These are phyloP conservation scores for Chlamydotis undulata DNA, from an alignment of 2,113 vertebrate genomes.

Conservation along the genomic window DNA sequence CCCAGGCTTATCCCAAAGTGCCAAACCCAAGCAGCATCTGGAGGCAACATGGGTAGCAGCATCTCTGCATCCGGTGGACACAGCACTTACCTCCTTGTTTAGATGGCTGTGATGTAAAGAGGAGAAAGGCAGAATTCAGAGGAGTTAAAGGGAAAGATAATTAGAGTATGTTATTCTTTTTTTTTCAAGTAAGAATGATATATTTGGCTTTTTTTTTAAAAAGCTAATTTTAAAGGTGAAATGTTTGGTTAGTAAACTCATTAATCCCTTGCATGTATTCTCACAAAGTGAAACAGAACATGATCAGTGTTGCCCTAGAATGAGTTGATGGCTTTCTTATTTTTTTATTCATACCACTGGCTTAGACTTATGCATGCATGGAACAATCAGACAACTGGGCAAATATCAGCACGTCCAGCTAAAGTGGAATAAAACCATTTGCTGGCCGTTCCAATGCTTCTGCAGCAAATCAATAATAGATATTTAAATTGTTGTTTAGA, in stretches of 20 bases:
- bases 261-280: neutral
- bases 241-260: neutral
- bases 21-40: neutral
- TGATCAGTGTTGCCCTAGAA: neutral
- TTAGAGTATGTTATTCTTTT: neutral
- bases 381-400: neutral
- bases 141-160: neutral
- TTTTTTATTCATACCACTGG: neutral
- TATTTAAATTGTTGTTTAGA: conserved; percentile 11
- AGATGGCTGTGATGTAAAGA: neutral
- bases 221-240: neutral
- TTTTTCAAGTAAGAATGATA: neutral
- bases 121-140: neutral
- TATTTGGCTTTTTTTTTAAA: neutral
- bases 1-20: neutral
- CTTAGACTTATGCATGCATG: neutral
- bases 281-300: neutral
- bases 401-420: conserved; percentile 16
- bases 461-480: neutral
- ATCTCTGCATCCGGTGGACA: neutral
- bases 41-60: neutral
- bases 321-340: neutral
- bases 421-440: neutral
- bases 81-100: neutral
- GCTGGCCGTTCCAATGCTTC: neutral